A percentile compares a stretch with the other conserved stretches of the same genome.
Conservation (phyloP, 2,113 vertebrate genomes). For the Myiozetetes cayanensis region DNA sequence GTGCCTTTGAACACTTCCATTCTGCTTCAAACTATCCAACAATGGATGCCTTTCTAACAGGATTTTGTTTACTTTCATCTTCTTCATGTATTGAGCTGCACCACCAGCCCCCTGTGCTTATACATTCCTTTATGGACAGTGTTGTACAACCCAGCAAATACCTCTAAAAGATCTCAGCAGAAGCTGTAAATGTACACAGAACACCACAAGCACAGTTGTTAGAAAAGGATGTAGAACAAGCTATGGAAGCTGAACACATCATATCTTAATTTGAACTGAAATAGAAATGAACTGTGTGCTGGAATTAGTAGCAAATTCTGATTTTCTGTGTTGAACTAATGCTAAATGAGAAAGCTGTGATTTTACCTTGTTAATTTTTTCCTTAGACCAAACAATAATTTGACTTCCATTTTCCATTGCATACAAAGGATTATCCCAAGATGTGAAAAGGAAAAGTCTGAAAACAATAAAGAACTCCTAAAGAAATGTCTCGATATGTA, state of each 20-base stretch:
- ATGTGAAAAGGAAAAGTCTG: neutral
- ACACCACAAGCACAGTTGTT: neutral
- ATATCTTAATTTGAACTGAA: neutral
- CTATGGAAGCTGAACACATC: neutral
- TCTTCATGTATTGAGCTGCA: neutral
- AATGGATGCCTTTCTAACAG: neutral
- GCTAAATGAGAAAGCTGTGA: neutral
- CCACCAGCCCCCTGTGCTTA: neutral
- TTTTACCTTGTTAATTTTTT: neutral
- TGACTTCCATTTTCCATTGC: neutral
- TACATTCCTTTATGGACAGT: neutral
- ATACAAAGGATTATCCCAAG: neutral
- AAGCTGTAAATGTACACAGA: neutral
- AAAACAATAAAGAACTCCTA: neutral
- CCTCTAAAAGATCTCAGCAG: neutral
- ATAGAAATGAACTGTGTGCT: neutral
- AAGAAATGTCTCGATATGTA: neutral
- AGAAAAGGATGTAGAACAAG: neutral
- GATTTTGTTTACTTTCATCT: neutral
- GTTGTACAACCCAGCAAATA: neutral
- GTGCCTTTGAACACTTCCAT: neutral
- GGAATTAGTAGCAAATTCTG: neutral
- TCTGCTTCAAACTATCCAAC: neutral
- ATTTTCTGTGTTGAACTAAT: neutral
- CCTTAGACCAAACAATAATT: neutral